phyloP scores from a whole-genome alignment of 2,113 vertebrate species.

The Serilophus lunatus region DNA sequence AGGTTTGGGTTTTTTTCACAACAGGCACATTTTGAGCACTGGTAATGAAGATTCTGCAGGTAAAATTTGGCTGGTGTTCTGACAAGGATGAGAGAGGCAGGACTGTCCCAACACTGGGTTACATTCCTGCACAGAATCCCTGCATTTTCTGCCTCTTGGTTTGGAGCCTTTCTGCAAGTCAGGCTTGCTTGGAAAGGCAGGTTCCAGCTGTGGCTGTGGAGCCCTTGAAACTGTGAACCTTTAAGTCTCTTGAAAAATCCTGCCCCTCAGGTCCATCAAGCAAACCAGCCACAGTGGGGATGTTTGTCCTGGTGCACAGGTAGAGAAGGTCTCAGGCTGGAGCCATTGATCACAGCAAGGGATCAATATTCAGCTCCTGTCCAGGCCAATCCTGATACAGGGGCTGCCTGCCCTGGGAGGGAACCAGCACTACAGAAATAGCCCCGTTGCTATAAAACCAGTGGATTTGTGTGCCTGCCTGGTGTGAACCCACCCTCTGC shows the following conservation, averaged over 20 bases:
- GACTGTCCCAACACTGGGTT: too few species aligned
- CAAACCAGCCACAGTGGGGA: not conserved
- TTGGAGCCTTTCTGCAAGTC: not conserved
- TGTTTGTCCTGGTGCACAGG: conserved; percentile 4
- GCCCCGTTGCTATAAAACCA: not conserved
- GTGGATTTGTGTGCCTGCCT: not conserved
- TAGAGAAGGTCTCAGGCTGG: not conserved
- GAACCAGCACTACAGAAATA: not conserved
- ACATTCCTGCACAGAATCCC: too few species aligned
- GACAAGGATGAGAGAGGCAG: too few species aligned
- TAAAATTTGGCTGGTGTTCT: too few species aligned
- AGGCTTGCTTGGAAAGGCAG: not conserved
- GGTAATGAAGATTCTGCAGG: too few species aligned
- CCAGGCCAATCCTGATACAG: not conserved
- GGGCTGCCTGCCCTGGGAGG: not conserved
- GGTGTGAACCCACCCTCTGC: not conserved
- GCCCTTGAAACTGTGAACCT: not conserved
- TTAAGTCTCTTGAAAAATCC: not conserved
- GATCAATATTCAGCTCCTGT: not conserved
- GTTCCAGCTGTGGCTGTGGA: not conserved
- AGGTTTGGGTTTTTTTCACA: not conserved
- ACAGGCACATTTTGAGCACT: not conserved
- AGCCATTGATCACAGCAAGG: conserved; percentile 2
- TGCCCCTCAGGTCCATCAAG: not conserved
- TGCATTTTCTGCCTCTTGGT: not conserved